Percentiles rank a stretch among this genome's conserved stretches.
Evolutionary conservation across 2,888 invertebrate genomes (phyloP).

Genomic region (Orthosia cruda): DNA sequence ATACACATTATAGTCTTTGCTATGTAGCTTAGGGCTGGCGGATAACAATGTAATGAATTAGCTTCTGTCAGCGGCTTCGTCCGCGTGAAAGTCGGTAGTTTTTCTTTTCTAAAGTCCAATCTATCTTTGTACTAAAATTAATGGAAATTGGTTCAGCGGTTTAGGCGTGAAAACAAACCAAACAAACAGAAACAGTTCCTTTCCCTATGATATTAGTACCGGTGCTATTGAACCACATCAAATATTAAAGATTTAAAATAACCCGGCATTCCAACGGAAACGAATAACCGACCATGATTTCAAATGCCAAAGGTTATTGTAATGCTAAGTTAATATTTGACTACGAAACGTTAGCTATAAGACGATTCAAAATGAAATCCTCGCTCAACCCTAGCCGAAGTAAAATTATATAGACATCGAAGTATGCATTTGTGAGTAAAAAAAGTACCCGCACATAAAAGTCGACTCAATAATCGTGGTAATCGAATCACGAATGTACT

Average conservation of each 20-base stretch:
- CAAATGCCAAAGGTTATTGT: constrained; percentile 63
- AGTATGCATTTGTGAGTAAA: constrained; percentile 68
- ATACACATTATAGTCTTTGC: constrained; percentile 62
- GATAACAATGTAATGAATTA: not conserved
- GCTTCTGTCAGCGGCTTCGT: too few relatives aligned
- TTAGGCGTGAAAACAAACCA: too few relatives aligned
- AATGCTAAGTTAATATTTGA: constrained; percentile 71
- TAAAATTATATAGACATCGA: constrained; percentile 64
- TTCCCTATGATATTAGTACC: too few relatives aligned
- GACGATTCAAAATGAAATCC: constrained; percentile 60
- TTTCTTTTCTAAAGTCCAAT: too few relatives aligned
- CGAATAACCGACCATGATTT: constrained; percentile 57
- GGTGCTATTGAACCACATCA: constrained; percentile 6
- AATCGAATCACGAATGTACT: constrained; percentile 81
- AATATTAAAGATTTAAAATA: constrained; percentile 38
- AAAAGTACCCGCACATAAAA: constrained; percentile 70
- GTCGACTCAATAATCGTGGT: constrained; percentile 77
- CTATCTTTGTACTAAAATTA: too few relatives aligned
- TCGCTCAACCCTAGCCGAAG: constrained; percentile 53
- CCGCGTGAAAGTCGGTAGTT: too few relatives aligned
- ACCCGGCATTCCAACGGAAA: constrained; percentile 40
- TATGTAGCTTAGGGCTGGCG: constrained; percentile 60
- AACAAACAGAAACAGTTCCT: too few relatives aligned
- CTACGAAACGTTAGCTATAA: constrained; percentile 63
- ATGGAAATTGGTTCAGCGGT: too few relatives aligned